Evolutionary conservation across 1,140 invertebrate genomes (phyloP).

Genomic region (Cylas formicarius): DNA sequence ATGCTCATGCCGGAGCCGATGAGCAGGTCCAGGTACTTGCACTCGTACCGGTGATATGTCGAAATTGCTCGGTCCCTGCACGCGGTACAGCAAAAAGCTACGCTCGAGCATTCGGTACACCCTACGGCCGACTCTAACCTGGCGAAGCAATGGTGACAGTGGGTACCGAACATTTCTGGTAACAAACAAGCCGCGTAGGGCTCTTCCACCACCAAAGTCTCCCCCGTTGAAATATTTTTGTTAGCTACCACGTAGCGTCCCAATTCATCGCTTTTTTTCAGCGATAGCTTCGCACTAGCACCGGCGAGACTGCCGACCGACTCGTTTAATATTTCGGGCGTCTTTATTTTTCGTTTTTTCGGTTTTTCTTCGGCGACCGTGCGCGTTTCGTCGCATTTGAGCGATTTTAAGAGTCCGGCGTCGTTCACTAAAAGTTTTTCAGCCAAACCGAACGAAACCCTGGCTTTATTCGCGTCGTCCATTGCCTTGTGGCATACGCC

Average conservation of each 20-base stretch:
- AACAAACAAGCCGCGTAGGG: slow-evolving; percentile 69
- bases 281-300: slow-evolving; percentile 43
- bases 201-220: slow-evolving; percentile 62
- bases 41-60: slow-evolving; percentile 77
- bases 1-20: slow-evolving; percentile 77
- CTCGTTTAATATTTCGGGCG: neutral
- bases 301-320: slow-evolving; percentile 19
- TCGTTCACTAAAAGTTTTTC: slow-evolving; percentile 46
- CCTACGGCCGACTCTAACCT: slow-evolving; percentile 61
- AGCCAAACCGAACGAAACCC: slow-evolving; percentile 52
- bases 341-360: slow-evolving; percentile 3
- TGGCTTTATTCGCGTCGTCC: slow-evolving; percentile 46
- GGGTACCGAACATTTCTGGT: slow-evolving; percentile 61
- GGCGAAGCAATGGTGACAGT: slow-evolving; percentile 78
- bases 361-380: slow-evolving; percentile 3
- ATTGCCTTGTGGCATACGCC: slow-evolving; percentile 53
- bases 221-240: slow-evolving; percentile 52
- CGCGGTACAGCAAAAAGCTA: slow-evolving; percentile 65
- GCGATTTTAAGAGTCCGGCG: slow-evolving; percentile 10
- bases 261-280: slow-evolving; percentile 43
- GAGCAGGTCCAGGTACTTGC: slow-evolving; percentile 63
- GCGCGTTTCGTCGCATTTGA: slow-evolving; percentile 10
- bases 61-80: slow-evolving; percentile 61
- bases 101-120: slow-evolving; percentile 65
- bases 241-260: slow-evolving; percentile 55